phyloP scores from a whole-genome alignment of 2,113 vertebrate species.

The Callospermophilus lateralis region DNA sequence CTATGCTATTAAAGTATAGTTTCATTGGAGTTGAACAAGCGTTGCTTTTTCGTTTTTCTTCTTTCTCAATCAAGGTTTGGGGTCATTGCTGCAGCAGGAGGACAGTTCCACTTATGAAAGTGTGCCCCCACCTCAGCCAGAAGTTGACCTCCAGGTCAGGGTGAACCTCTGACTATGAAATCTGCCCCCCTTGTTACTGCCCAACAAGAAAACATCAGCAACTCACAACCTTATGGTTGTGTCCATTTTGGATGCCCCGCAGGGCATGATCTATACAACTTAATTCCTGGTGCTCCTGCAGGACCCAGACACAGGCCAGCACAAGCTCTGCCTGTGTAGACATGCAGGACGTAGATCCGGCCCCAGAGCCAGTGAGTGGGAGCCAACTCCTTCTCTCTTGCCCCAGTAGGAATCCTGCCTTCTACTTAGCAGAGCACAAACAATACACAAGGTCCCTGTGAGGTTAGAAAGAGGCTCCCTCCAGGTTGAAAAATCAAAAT shows the following conservation, averaged over 20 bases:
- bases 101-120: background rate
- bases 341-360: background rate
- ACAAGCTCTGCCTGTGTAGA: background rate
- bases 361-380: background rate
- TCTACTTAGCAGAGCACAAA: background rate
- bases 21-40: background rate
- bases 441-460: background rate
- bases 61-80: background rate
- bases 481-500: background rate
- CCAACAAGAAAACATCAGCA: background rate
- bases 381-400: background rate
- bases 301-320: background rate
- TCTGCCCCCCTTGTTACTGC: too few species aligned
- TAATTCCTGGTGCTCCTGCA: background rate
- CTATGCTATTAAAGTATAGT: background rate
- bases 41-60: too few species aligned
- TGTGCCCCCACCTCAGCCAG: background rate
- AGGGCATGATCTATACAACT: background rate
- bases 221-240: background rate
- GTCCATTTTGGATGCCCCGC: background rate
- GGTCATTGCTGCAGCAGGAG: background rate
- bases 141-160: background rate
- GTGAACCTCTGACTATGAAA: fast-evolving
- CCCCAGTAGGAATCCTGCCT: background rate
- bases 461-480: background rate